Percentiles rank a stretch among this genome's conserved stretches.
Evolutionary conservation across 2,113 vertebrate genomes (phyloP).

Genomic region (Rhea americana): DNA sequence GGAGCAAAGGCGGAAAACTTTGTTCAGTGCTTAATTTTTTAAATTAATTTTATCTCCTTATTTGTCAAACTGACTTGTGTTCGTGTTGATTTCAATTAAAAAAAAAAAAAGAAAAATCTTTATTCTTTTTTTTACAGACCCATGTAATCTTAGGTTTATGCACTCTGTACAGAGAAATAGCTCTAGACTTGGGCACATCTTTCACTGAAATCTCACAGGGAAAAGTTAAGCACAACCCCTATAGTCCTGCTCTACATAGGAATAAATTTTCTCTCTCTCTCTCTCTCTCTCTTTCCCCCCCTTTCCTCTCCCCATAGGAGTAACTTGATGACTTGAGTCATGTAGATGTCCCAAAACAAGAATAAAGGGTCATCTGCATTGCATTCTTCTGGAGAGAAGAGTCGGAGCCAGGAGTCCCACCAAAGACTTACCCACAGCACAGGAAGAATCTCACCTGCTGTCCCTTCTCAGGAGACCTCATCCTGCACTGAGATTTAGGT

Average conservation of each 20-base stretch:
- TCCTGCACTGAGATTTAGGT: not conserved
- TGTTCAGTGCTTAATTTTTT: not conserved
- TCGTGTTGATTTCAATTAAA: not conserved
- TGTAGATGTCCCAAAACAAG: not conserved
- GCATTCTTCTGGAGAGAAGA: not conserved
- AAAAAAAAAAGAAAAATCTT: not conserved
- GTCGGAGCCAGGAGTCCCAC: not conserved
- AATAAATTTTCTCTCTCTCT: not conserved
- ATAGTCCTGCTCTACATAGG: not conserved
- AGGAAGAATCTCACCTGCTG: not conserved
- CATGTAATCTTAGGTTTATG: not conserved
- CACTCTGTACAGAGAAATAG: not conserved
- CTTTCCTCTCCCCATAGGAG: not conserved
- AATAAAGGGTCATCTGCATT: not conserved
- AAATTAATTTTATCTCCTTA: not conserved
- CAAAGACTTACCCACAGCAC: not conserved
- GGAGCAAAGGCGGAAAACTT: not conserved
- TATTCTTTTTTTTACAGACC: fast-evolving
- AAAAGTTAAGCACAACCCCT: not conserved
- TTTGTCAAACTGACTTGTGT: not conserved
- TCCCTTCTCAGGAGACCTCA: not conserved
- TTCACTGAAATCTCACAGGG: too few relatives aligned
- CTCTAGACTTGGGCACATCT: not conserved
- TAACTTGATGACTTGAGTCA: not conserved
- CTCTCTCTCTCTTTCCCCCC: too few relatives aligned